phyloP scores from a whole-genome alignment of 2,113 vertebrate genomes.

The Mirza zaza region DNA sequence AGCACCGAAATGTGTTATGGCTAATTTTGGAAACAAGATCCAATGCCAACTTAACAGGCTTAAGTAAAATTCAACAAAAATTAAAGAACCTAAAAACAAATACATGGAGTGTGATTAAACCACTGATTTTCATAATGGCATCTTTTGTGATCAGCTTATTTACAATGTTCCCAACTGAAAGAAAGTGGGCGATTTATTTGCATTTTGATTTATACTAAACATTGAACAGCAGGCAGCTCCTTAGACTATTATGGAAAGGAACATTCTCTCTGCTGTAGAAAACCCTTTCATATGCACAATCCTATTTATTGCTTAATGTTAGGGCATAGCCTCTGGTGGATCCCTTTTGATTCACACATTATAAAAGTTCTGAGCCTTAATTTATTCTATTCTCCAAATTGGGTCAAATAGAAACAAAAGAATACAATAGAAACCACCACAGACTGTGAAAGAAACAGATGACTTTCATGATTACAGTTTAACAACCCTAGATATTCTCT shows the following conservation, averaged over 20 bases:
- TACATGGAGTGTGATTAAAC: neutral
- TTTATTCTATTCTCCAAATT: constrained; percentile 38
- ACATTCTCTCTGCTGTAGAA: neutral
- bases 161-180: constrained; percentile 17
- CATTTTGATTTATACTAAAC: neutral
- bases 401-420: constrained; percentile 35
- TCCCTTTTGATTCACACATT: neutral
- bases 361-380: neutral
- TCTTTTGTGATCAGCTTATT: neutral
- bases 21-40: constrained; percentile 39
- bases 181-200: neutral
- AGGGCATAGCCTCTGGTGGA: neutral
- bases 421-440: neutral
- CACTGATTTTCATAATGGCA: neutral
- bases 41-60: neutral
- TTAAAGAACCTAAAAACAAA: constrained; percentile 1
- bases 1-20: neutral
- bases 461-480: neutral
- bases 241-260: neutral
- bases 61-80: neutral
- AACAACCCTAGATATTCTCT: neutral
- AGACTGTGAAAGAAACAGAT: neutral
- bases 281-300: neutral
- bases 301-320: neutral
- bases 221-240: neutral